A percentile compares a stretch with the other conserved stretches of the same genome.
Conservation (phyloP, 1,140 invertebrate species). For the Orius insidiosus region DNA sequence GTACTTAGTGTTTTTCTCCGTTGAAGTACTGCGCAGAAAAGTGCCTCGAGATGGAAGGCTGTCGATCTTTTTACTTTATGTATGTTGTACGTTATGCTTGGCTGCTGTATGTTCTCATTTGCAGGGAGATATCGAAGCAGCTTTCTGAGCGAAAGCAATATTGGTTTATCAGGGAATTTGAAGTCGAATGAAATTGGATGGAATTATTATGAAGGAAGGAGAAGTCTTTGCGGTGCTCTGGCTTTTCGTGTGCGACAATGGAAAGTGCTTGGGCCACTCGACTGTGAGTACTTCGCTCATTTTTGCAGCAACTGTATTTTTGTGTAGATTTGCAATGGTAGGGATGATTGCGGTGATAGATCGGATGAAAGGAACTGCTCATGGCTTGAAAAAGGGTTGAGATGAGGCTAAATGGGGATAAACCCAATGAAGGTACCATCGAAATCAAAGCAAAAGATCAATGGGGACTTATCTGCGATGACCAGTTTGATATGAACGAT, state of each 20-base stretch:
- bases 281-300: constrained; percentile 24
- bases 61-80: constrained; percentile 43
- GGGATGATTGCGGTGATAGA: constrained; percentile 48
- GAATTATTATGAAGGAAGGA: constrained; percentile 38
- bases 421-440: constrained; percentile 40
- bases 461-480: constrained; percentile 60
- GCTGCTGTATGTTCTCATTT: background rate
- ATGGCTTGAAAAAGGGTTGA: constrained; percentile 36
- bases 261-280: constrained; percentile 36
- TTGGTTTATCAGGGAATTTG: constrained; percentile 37
- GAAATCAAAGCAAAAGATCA: constrained; percentile 49
- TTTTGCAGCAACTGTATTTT: background rate
- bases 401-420: constrained; percentile 39
- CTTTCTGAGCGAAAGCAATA: constrained; percentile 37
- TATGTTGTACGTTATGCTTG: constrained; percentile 22
- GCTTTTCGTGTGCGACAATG: constrained; percentile 35
- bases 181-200: constrained; percentile 25
- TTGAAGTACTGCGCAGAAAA: constrained; percentile 34
- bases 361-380: constrained; percentile 47
- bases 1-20: constrained; percentile 36
- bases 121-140: constrained; percentile 31
- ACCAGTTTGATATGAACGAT: constrained; percentile 46
- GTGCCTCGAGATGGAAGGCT: constrained; percentile 36
- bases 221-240: constrained; percentile 29
- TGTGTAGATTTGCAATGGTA: constrained; percentile 41